phyloP scores from a whole-genome alignment of 2,888 invertebrate genomes.

The Cremastinae sp. region DNA sequence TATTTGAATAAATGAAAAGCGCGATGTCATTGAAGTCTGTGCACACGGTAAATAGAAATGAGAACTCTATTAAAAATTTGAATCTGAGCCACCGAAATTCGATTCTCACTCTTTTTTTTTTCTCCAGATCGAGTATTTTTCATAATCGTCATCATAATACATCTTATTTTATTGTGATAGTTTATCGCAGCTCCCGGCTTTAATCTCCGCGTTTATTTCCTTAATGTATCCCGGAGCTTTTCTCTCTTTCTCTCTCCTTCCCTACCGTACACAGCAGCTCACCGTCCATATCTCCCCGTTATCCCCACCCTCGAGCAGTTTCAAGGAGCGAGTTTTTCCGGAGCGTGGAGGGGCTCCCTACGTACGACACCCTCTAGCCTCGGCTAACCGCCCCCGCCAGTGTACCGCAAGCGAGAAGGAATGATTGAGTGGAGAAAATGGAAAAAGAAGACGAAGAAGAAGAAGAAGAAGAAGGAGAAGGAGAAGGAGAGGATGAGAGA shows the following conservation, averaged over 20 bases:
- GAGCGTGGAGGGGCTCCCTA: constrained; percentile 58
- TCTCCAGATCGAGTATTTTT: constrained; percentile 19
- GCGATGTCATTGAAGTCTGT: too few relatives aligned
- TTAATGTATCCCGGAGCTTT: constrained; percentile 47
- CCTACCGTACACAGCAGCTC: constrained; percentile 67
- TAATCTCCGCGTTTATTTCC: constrained; percentile 41
- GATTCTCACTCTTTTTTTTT: too few relatives aligned
- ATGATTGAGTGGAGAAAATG: constrained; percentile 62
- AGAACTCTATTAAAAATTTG: too few relatives aligned
- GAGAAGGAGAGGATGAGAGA: too few relatives aligned
- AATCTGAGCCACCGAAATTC: too few relatives aligned
- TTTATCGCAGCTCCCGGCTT: constrained; percentile 24
- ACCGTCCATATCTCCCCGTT: constrained; percentile 55
- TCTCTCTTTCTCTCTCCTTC: constrained; percentile 47
- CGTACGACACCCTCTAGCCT: constrained; percentile 60
- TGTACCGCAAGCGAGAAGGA: constrained; percentile 57
- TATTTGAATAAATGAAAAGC: background rate
- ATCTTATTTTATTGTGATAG: constrained; percentile 17
- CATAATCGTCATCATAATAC: constrained; percentile 9
- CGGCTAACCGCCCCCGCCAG: constrained; percentile 69
- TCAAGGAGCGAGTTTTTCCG: constrained; percentile 38
- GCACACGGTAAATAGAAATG: too few relatives aligned
- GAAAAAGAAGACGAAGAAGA: constrained; percentile 70
- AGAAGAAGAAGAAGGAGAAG: too few relatives aligned
- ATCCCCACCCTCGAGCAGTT: constrained; percentile 47